Evolutionary conservation across 2,888 invertebrate genomes (phyloP), one percentile per base, ranked within the genome.

Genomic region (Electrophaes corylata): DNA sequence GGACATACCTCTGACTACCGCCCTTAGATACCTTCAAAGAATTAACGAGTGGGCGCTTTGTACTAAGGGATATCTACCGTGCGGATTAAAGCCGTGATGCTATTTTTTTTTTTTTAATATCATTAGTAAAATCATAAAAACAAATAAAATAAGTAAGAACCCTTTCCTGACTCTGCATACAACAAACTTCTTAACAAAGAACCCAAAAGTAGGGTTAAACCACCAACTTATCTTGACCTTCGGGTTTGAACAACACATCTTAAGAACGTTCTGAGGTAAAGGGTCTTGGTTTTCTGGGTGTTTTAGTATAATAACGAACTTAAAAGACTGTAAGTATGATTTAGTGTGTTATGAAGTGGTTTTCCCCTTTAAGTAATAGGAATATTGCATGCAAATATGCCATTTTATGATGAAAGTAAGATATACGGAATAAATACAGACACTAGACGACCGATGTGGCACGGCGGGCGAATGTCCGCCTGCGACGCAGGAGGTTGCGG

Each of bases 281-380:
- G 56, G 77, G 37, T 70, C 81, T 61, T 29, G 0, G 6, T 50
- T 69, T 48, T 57, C 35, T 80, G 79, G 83, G 23, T 41, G 48
- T 39, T 39, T 67, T 73, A 68, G 57, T 64, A 58, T 66, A 71
- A 71, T 77, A 74, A 73, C 73, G 78, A 79, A 72, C 78, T 79
- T 73, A 76, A 73, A 79, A 79, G 74, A 69, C 68, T 71, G 67
- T 80, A 79, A 85, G 79, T 65, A 75, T 85, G 84, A 86, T 86
- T 83, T 86, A 86, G 78, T 76, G 68, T 67, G 61, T 67, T 74
- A 80, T 78, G 78, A 75, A 75, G 72, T 74, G 41, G 44, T 70
- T 65, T 71, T 71, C 75, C 77, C 73, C 67, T 70, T 65, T 66
- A 52, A 48, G 41, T 41, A 6, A 10, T 6, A 23, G 19, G 41